phyloP scores from a whole-genome alignment of 2,888 invertebrate genomes.

The Furcula furcula region DNA sequence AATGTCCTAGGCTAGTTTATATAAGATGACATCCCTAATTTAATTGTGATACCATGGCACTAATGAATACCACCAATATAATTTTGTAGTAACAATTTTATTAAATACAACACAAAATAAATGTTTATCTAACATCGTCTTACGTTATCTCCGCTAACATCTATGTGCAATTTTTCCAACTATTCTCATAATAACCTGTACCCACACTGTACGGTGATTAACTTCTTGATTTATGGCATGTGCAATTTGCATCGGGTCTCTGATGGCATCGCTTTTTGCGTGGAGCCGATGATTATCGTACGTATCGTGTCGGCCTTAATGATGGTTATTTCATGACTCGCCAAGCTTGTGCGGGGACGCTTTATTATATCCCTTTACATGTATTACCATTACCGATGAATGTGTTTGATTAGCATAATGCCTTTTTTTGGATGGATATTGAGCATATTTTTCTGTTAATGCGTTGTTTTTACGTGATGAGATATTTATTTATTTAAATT shows the following conservation, averaged over 20 bases:
- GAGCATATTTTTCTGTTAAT: constrained; percentile 58
- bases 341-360: constrained; percentile 72
- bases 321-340: constrained; percentile 79
- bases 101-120: too few species aligned
- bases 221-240: constrained; percentile 76
- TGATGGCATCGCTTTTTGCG: constrained; percentile 74
- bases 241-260: constrained; percentile 77
- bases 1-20: too few species aligned
- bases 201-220: constrained; percentile 71
- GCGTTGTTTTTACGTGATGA: constrained; percentile 71
- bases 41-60: too few species aligned
- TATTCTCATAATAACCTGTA: constrained; percentile 76
- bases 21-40: too few species aligned
- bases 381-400: constrained; percentile 75
- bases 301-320: constrained; percentile 79
- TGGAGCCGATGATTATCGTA: constrained; percentile 75
- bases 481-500: too few species aligned
- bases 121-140: constrained; percentile 42
- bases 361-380: constrained; percentile 77
- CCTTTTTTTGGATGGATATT: constrained; percentile 44
- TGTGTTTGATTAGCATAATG: constrained; percentile 77
- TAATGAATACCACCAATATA: too few species aligned
- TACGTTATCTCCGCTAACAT: constrained; percentile 47
- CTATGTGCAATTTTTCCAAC: constrained; percentile 70
- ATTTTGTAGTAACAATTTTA: too few species aligned